Conservation (phyloP, 1,140 invertebrate genomes). For the Bombus waltoni region DNA sequence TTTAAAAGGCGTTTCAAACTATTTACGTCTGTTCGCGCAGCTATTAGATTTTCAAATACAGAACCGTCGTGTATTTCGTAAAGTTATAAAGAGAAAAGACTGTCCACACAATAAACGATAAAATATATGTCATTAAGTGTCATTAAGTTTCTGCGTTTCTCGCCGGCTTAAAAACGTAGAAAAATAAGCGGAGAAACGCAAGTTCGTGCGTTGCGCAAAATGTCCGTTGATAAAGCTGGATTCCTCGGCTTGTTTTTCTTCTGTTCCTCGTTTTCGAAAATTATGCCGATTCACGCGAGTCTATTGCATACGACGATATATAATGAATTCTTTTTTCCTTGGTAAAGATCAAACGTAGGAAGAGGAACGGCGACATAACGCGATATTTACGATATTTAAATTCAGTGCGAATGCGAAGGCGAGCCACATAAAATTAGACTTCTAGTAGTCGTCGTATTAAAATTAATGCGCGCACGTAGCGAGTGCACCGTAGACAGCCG, state of each 20-base stretch:
- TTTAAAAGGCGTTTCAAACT: not conserved
- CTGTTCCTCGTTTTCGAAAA: not conserved
- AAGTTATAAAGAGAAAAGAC: not conserved
- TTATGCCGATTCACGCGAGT: not conserved
- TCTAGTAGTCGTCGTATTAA: slow-evolving; percentile 30
- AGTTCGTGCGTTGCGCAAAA: no score
- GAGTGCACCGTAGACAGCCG: not conserved
- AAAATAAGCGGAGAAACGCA: not conserved
- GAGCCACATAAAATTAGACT: slow-evolving; percentile 40
- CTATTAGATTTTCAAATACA: not conserved
- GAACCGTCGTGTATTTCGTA: not conserved
- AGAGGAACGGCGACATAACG: not conserved
- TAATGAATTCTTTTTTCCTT: not conserved
- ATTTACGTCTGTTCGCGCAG: not conserved
- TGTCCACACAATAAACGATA: not conserved
- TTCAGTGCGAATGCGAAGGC: not conserved
- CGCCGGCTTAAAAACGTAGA: no score
- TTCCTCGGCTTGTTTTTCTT: not conserved
- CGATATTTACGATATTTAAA: slow-evolving; percentile 27
- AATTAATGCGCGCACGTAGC: slow-evolving; percentile 23
- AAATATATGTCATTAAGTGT: not conserved
- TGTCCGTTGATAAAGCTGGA: not conserved
- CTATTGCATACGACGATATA: no score
- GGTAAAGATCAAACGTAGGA: not conserved
- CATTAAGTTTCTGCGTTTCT: not conserved